Conservation (phyloP, 2,888 invertebrate species). For the Synanthedon formicaeformis region DNA sequence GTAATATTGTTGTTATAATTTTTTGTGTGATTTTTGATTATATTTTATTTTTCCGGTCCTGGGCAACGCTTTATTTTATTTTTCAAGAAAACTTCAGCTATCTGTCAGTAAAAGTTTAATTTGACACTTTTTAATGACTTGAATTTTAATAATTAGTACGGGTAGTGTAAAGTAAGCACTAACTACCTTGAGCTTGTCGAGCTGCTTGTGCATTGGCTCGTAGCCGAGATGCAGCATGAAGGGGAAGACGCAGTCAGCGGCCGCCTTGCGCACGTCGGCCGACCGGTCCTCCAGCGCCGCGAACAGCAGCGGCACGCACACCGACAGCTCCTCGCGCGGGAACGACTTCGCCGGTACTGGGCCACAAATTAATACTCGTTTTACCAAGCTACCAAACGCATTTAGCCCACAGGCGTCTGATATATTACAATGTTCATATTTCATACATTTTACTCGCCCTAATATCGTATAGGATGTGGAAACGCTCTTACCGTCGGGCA, state of each 20-base stretch:
- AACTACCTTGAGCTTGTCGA: slow-evolving; percentile 83
- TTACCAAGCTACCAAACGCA: no score
- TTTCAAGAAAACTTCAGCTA: no score
- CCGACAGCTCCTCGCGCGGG: slow-evolving; percentile 83
- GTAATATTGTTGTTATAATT: no score
- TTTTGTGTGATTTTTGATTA: no score
- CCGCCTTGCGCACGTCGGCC: slow-evolving; percentile 90
- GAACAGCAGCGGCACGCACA: slow-evolving; percentile 83
- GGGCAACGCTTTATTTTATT: not conserved
- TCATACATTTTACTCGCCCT: no score
- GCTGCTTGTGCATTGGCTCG: slow-evolving; percentile 79
- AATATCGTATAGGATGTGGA: no score
- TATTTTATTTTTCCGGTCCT: not conserved
- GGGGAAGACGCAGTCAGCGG: slow-evolving; percentile 89
- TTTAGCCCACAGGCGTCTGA: no score
- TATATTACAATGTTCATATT: no score
- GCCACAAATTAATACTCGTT: not conserved
- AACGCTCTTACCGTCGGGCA: slow-evolving; percentile 73
- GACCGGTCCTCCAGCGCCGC: slow-evolving; percentile 90
- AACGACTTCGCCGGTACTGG: slow-evolving; percentile 78
- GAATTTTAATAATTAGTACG: no score
- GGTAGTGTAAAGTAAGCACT: no score
- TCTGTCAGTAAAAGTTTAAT: no score
- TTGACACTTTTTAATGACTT: no score
- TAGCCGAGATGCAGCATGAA: slow-evolving; percentile 94